phyloP scores from a whole-genome alignment of 2,888 invertebrate species.

The Baccha elongata region DNA sequence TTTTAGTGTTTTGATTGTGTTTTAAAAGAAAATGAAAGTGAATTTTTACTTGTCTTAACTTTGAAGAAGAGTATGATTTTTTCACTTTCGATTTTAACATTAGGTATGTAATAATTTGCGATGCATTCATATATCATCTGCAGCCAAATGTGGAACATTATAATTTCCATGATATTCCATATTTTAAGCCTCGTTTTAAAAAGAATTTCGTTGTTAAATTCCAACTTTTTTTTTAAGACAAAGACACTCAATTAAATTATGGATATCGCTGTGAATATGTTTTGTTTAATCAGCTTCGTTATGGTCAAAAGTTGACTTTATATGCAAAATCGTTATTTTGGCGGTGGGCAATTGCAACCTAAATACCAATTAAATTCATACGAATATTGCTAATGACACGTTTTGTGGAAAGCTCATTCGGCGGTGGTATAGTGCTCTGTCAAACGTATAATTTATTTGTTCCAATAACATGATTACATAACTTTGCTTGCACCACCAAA shows the following conservation, averaged over 20 bases:
- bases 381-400: conserved; percentile 34
- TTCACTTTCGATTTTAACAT: too few relatives aligned
- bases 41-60: too few relatives aligned
- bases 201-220: background rate
- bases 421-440: conserved; percentile 1
- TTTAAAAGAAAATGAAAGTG: too few relatives aligned
- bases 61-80: too few relatives aligned
- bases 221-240: conserved; percentile 3
- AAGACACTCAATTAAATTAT: conserved; percentile 6
- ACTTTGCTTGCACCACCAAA: conserved; percentile 14
- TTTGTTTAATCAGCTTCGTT: background rate
- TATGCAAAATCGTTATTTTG: conserved; percentile 8
- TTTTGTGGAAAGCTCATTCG: conserved; percentile 7
- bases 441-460: conserved; percentile 28
- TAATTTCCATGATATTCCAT: background rate
- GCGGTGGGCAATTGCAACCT: background rate
- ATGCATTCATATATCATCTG: too few relatives aligned
- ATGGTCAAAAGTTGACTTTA: conserved; percentile 6
- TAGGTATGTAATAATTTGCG: too few relatives aligned
- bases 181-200: too few relatives aligned
- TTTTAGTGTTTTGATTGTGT: too few relatives aligned
- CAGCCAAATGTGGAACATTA: too few relatives aligned
- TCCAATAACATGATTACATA: conserved; percentile 31
- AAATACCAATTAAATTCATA: conserved; percentile 35
- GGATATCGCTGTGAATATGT: conserved; percentile 31